A percentile compares a stretch with the other conserved stretches of the same genome.
These are phyloP conservation scores for Trichogramma pretiosum DNA, from an alignment of 1,140 invertebrate species.

Conservation along the genomic window DNA sequence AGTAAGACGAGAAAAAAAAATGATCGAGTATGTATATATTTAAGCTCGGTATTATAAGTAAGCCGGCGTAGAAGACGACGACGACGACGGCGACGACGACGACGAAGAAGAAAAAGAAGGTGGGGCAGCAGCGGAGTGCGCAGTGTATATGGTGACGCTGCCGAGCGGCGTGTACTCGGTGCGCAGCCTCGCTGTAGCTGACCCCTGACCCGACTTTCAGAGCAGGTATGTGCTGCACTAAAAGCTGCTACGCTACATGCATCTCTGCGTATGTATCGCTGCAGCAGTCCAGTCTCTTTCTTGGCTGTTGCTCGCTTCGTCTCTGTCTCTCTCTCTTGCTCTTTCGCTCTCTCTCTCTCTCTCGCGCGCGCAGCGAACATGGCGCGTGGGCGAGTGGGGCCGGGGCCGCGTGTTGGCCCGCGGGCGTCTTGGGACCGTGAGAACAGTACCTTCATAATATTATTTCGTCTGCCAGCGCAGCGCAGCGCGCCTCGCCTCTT, in stretches of 20 bases:
- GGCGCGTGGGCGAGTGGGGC: constrained; percentile 42
- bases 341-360: constrained; percentile 16
- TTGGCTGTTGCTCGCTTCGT: neutral
- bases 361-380: constrained; percentile 19
- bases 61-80: no score
- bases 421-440: constrained; percentile 46
- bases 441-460: constrained; percentile 49
- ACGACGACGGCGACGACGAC: no score
- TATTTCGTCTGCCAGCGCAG: constrained; percentile 42
- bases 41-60: no score
- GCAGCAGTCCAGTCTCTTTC: constrained; percentile 11
- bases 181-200: constrained; percentile 43
- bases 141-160: constrained; percentile 39
- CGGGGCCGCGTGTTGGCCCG: constrained; percentile 42
- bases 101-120: constrained; percentile 2
- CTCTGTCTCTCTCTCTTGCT: constrained; percentile 8
- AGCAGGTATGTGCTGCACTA: no score
- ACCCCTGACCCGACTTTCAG: constrained; percentile 43
- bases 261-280: no score
- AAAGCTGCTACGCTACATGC: no score
- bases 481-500: constrained; percentile 17
- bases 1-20: no score
- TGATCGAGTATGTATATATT: no score
- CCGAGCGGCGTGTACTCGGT: no score
- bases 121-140: constrained; percentile 4